Evolutionary conservation across 1,140 invertebrate genomes (phyloP), one percentile per base, ranked within the genome.

Genomic region (Tetramorium parvispinum): DNA sequence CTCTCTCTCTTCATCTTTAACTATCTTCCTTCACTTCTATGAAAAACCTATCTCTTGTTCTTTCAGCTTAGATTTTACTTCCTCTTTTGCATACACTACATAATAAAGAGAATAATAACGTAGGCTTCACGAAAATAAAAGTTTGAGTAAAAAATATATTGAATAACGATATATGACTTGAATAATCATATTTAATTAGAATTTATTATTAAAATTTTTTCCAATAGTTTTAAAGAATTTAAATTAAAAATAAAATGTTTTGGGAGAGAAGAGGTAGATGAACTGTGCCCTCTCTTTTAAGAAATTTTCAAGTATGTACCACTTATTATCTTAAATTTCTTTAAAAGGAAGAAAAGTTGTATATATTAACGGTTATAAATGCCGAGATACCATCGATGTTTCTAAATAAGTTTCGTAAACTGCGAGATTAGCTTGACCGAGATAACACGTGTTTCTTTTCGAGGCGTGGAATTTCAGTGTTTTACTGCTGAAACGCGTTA

Each of bases 21-120:
- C 85, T 73, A 63, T 5, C 61, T 57, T 61, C 87, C 65, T 78
- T 65, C 66, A 75, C 57, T 89, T 75, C 73, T 57, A 68, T 32
- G 55, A 40, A 59, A 79, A 46, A 76, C 40, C 43, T 55, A 11
- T 40, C 32, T 37, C 24, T 49, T 32, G 24, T 46, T n/a, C 5
- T 21, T 18, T 4, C 13, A 27, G 0, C 5, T 40, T 40, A 32
- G 8, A 11, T 53, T 73, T 77, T 21, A 43, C n/a, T 27, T 32
- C 21, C 16, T 10, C 16, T 75, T 82, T 71, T 73, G 53, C 53
- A 75, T 59, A 37, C 18, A 24, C 0, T 27, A 5, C 32, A n/a
- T 4, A 7, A 63, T 13, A 32, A 61, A n/a, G n/a, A 46, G 43
- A 21, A 27, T 71, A 70, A 27, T 27, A 18, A 24, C 24, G 18